Evolutionary conservation across 1,140 invertebrate species (phyloP).

Genomic region (Pectinophora gossypiella): DNA sequence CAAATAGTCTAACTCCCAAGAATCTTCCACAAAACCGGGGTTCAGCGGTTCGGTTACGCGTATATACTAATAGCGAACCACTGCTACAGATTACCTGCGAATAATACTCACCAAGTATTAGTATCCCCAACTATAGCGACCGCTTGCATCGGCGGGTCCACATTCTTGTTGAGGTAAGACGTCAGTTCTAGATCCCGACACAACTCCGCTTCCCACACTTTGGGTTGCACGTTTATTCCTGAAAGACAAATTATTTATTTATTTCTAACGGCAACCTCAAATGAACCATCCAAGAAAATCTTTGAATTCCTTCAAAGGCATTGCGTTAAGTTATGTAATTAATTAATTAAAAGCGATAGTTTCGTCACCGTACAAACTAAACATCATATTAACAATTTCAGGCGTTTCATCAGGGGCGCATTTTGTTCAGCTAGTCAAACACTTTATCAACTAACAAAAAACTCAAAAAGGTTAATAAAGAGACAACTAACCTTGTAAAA

Average conservation of each 20-base stretch:
- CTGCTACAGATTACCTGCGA: too few species aligned
- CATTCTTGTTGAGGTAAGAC: conserved; percentile 47
- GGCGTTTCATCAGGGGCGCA: too few species aligned
- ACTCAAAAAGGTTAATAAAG: conserved; percentile 4
- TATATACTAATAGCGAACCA: too few species aligned
- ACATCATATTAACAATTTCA: not conserved
- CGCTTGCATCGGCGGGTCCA: conserved; percentile 83
- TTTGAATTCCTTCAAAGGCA: too few species aligned
- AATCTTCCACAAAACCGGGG: too few species aligned
- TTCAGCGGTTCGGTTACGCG: too few species aligned
- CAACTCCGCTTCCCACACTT: conserved; percentile 47
- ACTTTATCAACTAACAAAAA: not conserved
- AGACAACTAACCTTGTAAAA: conserved; percentile 55
- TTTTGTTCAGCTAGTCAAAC: too few species aligned
- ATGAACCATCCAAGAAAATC: not conserved
- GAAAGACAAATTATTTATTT: conserved; percentile 11
- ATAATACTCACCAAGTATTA: conserved; percentile 87
- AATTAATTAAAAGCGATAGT: too few species aligned
- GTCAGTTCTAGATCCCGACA: conserved; percentile 50
- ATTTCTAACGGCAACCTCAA: not conserved
- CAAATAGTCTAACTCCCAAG: too few species aligned
- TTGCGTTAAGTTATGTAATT: too few species aligned
- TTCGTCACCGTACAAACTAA: too few species aligned
- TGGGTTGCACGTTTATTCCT: conserved; percentile 49
- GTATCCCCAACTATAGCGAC: conserved; percentile 90